Evolutionary conservation across 2,113 vertebrate genomes (phyloP).

Genomic region (Pipra filicauda): DNA sequence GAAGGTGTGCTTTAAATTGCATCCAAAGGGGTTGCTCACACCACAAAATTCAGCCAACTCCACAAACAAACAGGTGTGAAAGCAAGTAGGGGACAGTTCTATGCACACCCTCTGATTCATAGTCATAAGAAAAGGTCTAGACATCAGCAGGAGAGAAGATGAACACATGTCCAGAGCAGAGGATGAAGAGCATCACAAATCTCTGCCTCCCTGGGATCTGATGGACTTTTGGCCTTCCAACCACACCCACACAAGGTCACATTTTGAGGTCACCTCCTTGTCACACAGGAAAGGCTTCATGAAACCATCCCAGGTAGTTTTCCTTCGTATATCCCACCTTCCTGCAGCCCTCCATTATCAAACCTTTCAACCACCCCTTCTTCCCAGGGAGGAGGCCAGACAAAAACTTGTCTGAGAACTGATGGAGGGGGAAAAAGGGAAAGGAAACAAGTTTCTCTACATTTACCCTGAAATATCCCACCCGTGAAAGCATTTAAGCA

Average conservation of each 20-base stretch:
- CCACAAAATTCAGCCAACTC: neutral
- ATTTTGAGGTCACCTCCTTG: neutral
- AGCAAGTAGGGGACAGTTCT: neutral
- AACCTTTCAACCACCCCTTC: neutral
- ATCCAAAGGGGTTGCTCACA: neutral
- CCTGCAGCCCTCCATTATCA: neutral
- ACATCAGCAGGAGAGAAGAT: neutral
- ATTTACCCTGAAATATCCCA: neutral
- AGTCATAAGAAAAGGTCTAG: neutral
- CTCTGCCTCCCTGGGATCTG: neutral
- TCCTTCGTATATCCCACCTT: neutral
- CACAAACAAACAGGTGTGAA: rapidly evolving
- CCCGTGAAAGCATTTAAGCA: neutral
- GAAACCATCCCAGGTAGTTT: neutral
- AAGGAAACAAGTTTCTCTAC: neutral
- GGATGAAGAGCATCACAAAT: neutral
- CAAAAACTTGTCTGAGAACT: neutral
- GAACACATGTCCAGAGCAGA: neutral
- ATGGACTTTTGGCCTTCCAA: neutral
- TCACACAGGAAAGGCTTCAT: neutral
- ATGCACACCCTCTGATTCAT: rapidly evolving
- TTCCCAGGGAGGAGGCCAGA: neutral
- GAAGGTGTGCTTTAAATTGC: neutral
- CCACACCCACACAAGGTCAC: neutral
- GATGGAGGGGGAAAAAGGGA: neutral